These are phyloP conservation scores for Mormoops blainvillei DNA, from an alignment of 2,113 vertebrate genomes.

Conservation along the genomic window DNA sequence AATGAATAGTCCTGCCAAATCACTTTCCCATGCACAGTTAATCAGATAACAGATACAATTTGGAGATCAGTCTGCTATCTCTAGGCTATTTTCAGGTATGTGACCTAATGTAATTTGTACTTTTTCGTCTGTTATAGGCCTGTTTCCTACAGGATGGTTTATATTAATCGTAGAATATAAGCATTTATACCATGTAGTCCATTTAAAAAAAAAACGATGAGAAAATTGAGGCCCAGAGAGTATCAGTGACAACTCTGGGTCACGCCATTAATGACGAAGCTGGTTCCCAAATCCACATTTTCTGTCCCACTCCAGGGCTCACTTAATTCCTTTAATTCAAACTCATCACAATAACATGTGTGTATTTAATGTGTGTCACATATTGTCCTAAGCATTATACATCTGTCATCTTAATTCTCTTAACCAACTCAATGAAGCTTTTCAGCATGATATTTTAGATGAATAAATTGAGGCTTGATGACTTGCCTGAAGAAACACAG, in stretches of 20 bases:
- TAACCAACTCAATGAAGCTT: not conserved
- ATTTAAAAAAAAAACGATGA: not conserved
- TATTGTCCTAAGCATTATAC: not conserved
- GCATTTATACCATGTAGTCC: not conserved
- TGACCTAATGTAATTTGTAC: not conserved
- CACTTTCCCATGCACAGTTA: not conserved
- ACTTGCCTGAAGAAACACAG: not conserved
- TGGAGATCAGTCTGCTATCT: not conserved
- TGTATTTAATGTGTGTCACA: not conserved
- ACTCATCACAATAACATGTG: not conserved
- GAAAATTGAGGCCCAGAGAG: not conserved
- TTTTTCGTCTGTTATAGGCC: not conserved
- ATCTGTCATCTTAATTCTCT: not conserved
- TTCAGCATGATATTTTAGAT: not conserved
- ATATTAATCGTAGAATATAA: not conserved
- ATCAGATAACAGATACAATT: not conserved
- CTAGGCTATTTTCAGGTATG: not conserved
- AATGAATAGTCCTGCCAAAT: not conserved
- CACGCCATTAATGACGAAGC: not conserved
- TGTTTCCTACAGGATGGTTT: not conserved
- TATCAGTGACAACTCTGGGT: not conserved
- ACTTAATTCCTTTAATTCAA: not conserved
- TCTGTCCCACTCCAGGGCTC: not conserved
- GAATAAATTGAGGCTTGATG: not conserved
- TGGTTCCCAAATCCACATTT: not conserved